Conservation (phyloP, 2,113 vertebrate genomes). For the Myotis davidii region DNA sequence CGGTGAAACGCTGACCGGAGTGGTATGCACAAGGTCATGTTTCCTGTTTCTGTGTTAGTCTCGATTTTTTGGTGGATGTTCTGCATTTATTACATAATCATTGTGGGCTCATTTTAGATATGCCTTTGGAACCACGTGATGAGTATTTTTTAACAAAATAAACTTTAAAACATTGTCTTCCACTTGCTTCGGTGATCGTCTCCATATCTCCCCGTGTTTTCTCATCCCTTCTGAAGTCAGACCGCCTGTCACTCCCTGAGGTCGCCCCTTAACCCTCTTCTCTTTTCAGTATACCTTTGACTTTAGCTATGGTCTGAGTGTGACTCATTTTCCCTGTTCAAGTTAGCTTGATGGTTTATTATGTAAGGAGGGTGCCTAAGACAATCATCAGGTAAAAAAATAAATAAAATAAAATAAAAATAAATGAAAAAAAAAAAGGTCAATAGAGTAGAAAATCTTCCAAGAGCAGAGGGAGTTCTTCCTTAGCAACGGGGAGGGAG, state of each 20-base stretch:
- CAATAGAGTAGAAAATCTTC: constrained; percentile 87
- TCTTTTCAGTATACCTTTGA: constrained; percentile 18
- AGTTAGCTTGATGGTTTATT: constrained; percentile 90
- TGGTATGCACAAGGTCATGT: constrained; percentile 6
- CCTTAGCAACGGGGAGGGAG: constrained; percentile 86
- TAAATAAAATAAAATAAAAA: background rate
- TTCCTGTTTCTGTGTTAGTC: constrained; percentile 33
- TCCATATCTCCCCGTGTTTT: constrained; percentile 47
- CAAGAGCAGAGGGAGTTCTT: constrained; percentile 88
- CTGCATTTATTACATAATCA: constrained; percentile 77
- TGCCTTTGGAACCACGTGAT: constrained; percentile 61
- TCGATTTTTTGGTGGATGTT: constrained; percentile 59
- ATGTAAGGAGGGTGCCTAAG: constrained; percentile 90
- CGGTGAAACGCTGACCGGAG: constrained; percentile 10
- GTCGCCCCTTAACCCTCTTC: background rate
- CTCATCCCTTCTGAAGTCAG: constrained; percentile 32
- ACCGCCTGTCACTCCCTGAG: background rate
- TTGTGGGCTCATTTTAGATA: constrained; percentile 74
- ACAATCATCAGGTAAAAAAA: constrained; percentile 94
- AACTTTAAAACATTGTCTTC: constrained; percentile 75
- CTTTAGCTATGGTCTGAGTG: constrained; percentile 28
- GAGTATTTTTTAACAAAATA: constrained; percentile 78
- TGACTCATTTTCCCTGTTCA: constrained; percentile 87
- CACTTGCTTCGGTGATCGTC: constrained; percentile 67
- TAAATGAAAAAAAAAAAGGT: constrained; percentile 64